These are phyloP conservation scores for Drosophila jambulina DNA, from an alignment of 1,140 invertebrate genomes.

Conservation along the genomic window DNA sequence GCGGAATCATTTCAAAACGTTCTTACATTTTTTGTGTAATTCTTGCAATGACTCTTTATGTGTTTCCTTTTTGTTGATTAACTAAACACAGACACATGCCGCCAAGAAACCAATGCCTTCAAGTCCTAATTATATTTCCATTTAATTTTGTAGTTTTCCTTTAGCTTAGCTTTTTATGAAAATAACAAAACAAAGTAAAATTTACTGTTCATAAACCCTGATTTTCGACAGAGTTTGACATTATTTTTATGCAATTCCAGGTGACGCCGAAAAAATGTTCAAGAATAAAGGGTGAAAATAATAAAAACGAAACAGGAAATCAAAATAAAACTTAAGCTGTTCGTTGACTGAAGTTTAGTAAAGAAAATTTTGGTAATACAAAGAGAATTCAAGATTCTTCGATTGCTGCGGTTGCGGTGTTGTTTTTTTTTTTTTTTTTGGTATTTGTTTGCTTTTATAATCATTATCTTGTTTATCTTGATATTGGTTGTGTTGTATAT, in stretches of 20 bases:
- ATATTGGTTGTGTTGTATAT: slow-evolving; percentile 57
- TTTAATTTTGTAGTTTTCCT: slow-evolving; percentile 27
- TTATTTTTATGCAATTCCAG: slow-evolving; percentile 84
- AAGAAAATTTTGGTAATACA: slow-evolving; percentile 60
- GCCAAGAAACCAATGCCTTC: slow-evolving; percentile 87
- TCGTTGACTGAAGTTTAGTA: slow-evolving; percentile 72
- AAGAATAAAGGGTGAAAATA: slow-evolving; percentile 41
- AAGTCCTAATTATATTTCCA: slow-evolving; percentile 45
- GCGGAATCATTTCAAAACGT: slow-evolving; percentile 5
- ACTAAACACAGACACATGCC: slow-evolving; percentile 82
- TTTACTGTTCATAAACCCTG: slow-evolving; percentile 27
- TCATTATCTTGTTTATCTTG: slow-evolving; percentile 59
- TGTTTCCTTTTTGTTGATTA: slow-evolving; percentile 36
- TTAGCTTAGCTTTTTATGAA: slow-evolving; percentile 51
- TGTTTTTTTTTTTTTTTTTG: slow-evolving; percentile 38
- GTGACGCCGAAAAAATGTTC: slow-evolving; percentile 54
- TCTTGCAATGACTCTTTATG: slow-evolving; percentile 37
- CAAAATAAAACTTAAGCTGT: slow-evolving; percentile 50
- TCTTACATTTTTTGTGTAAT: slow-evolving; percentile 30
- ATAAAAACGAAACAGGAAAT: slow-evolving; percentile 38
- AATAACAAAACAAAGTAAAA: slow-evolving; percentile 41
- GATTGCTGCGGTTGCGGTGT: slow-evolving; percentile 63
- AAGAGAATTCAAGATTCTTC: slow-evolving; percentile 64
- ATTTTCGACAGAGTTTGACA: slow-evolving; percentile 49
- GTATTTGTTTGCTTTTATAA: slow-evolving; percentile 55